Conservation (phyloP, 2,797 vertebrate genomes). For the Gymnocypris eckloni region DNA sequence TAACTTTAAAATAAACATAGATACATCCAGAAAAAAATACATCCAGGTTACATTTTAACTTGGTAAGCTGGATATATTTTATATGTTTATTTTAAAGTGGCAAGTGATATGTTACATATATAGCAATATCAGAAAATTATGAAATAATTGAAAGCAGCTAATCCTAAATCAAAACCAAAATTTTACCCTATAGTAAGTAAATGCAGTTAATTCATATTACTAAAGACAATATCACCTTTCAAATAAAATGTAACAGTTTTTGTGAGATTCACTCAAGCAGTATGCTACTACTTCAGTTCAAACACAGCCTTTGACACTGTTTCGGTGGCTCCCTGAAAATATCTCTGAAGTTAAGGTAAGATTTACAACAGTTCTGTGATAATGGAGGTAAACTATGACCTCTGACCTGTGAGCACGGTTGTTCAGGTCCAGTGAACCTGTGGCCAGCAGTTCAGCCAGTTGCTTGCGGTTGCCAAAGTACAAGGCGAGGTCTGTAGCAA, state of each 20-base stretch:
- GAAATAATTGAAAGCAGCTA: not conserved
- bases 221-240: not conserved
- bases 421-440: constrained; percentile 86
- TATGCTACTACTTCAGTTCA: not conserved
- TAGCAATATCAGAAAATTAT: not conserved
- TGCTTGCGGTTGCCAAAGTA: constrained; percentile 98
- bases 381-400: constrained; percentile 14
- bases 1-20: no score
- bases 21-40: no score
- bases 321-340: not conserved
- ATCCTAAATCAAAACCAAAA: not conserved
- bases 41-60: no score
- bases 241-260: not conserved
- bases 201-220: not conserved
- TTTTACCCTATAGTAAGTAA: not conserved
- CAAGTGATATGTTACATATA: not conserved
- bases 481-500: constrained; percentile 95
- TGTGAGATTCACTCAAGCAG: not conserved
- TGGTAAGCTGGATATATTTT: no score
- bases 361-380: not conserved
- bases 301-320: not conserved
- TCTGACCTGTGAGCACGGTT: constrained; percentile 93
- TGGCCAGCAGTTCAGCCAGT: constrained; percentile 87
- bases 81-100: not conserved
- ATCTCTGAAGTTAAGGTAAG: not conserved